Conservation (phyloP, 2,113 vertebrate genomes). For the Myiopsitta monachus region DNA sequence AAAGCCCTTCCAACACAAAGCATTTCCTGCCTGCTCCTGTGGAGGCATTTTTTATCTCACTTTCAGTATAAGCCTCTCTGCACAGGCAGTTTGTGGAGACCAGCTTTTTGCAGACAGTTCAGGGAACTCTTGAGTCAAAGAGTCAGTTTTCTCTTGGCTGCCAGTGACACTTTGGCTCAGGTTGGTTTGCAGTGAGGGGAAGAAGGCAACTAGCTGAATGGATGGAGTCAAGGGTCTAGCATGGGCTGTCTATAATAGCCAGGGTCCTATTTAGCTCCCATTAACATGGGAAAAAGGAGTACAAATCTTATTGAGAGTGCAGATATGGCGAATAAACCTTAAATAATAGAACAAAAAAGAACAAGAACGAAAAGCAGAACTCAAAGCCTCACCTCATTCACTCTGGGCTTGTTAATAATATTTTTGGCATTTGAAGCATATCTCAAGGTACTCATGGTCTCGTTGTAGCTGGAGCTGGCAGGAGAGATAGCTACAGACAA, state of each 20-base stretch:
- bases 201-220: background rate
- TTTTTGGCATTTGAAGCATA: slow-evolving; percentile 95
- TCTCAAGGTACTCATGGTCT: slow-evolving; percentile 95
- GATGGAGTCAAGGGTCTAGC: background rate
- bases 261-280: background rate
- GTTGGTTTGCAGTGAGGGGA: background rate
- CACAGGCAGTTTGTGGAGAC: background rate
- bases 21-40: background rate
- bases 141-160: background rate
- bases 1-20: background rate
- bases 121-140: background rate
- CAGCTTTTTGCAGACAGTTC: background rate
- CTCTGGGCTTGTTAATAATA: slow-evolving; percentile 92
- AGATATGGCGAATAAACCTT: background rate
- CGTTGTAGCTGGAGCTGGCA: slow-evolving; percentile 89
- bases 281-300: background rate
- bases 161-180: background rate
- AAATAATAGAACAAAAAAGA: background rate
- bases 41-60: background rate
- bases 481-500: slow-evolving; percentile 87
- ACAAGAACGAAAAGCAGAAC: background rate
- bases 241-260: background rate
- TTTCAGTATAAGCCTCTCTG: background rate
- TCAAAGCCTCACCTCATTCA: slow-evolving; percentile 89
- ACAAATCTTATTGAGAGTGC: background rate